phyloP scores from a whole-genome alignment of 2,113 vertebrate genomes.

The Salminus brasiliensis region DNA sequence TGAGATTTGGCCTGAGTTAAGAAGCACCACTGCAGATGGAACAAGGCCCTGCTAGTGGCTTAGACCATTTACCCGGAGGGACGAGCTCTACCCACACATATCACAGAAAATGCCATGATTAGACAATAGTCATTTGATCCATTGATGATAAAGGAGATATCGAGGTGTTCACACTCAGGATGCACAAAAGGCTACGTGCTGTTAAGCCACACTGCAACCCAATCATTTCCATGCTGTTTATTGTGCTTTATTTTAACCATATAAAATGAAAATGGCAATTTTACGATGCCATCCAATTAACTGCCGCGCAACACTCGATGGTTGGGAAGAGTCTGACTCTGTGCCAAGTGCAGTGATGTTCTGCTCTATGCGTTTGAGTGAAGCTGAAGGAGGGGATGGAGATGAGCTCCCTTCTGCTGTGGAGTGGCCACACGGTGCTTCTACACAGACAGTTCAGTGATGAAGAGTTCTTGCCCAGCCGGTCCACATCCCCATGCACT shows the following conservation, averaged over 20 bases:
- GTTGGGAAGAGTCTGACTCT: not conserved
- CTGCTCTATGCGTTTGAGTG: not conserved
- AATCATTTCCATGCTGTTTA: not conserved
- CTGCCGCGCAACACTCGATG: constrained; percentile 5
- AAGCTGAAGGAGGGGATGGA: not conserved
- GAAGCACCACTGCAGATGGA: not conserved
- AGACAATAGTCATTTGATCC: not conserved
- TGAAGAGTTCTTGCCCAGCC: constrained; percentile 47
- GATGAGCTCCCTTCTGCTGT: constrained; percentile 13
- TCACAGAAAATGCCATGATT: not conserved
- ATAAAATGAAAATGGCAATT: constrained; percentile 28
- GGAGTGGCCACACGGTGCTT: constrained; percentile 15
- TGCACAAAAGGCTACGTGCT: not conserved
- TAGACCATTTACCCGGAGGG: not conserved
- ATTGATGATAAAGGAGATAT: not conserved
- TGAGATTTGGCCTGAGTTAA: not conserved
- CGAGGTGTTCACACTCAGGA: not conserved
- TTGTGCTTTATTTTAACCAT: not conserved
- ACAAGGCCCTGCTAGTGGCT: not conserved
- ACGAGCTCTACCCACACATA: too few species aligned
- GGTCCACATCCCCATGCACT: constrained; percentile 47
- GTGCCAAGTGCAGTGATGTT: constrained; percentile 13
- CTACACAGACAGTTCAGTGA: constrained; percentile 39
- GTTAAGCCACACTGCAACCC: not conserved
- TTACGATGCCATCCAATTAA: constrained; percentile 31